Base-by-base conservation (phyloP, 2,797 vertebrate species). In the Falco berigora region DNA sequence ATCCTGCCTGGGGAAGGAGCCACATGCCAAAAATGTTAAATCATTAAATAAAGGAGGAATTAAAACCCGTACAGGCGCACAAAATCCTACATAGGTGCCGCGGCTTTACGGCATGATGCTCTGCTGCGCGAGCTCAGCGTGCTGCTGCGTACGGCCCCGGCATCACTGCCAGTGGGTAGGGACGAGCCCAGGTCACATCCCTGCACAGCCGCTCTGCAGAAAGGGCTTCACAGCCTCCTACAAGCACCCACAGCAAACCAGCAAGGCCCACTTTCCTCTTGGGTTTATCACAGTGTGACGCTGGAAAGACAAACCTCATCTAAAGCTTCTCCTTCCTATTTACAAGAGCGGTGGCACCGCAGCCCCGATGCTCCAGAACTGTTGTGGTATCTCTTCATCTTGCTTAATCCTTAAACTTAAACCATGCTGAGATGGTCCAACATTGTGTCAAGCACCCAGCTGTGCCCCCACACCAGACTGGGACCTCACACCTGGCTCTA, bases 81-180 rank as follows among this genome's bases (percentile, higher is more conserved):
- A 56, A 88, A 94, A 90, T 9, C 53, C 32, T 38, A 34, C 0
- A 0, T 10, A 86, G 92, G 61, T 52, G 75, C 72, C 0, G 0
- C 25, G 19, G 75, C 36, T 67, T 50, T 62, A 40, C 0, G 16
- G 30, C 64, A 42, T 1, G 74, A 89, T 46, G 69, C 77, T 80
- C 30, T 1, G 12, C 44, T 7, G 4, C 36, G 62, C 1, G 4
- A 79, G 59, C 23, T 79, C 74, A 16, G 42, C 2, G 12, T 0
- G 1, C 28, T 3, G 5, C 53, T 9, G 1, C 8, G 38, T 30
- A 5, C 1, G 0, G 61, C 44, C 19, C 32, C 1, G 0, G 55
- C n/a, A 17, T 1, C 0, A 4, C 34, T 20, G 12, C 10, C 52
- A 16, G 25, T 0, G 6, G 58, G 42, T 7, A 64, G 34, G 63